These are phyloP conservation scores for Lasiommata megera DNA, from an alignment of 2,888 invertebrate species.

Conservation along the genomic window DNA sequence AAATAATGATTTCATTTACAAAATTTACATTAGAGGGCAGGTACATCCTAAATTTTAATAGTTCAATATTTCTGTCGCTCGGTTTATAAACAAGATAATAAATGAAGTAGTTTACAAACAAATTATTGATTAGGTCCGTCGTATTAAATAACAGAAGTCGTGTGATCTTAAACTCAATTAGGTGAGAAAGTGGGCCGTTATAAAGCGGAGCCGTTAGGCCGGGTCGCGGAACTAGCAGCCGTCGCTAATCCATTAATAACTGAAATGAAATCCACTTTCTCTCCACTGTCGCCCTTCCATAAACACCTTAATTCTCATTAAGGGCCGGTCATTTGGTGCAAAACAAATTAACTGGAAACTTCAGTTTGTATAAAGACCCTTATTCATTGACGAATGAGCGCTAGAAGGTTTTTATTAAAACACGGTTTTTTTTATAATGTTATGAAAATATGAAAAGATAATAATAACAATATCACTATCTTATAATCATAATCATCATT, in stretches of 20 bases:
- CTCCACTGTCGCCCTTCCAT: constrained; percentile 61
- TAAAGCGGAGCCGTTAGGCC: constrained; percentile 7
- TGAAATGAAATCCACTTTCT: constrained; percentile 61
- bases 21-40: too few species aligned
- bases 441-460: too few species aligned
- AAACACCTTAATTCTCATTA: constrained; percentile 76
- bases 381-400: constrained; percentile 12
- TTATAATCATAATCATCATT: too few species aligned
- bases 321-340: constrained; percentile 65
- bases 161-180: neutral
- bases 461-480: too few species aligned
- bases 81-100: too few species aligned
- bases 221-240: constrained; percentile 7
- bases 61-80: too few species aligned
- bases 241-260: constrained; percentile 50
- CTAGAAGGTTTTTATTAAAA: neutral
- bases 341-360: constrained; percentile 69
- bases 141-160: neutral
- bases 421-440: too few species aligned
- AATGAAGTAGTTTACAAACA: too few species aligned
- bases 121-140: too few species aligned
- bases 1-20: too few species aligned
- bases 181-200: neutral
- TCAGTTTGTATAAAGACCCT: constrained; percentile 35
- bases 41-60: too few species aligned